These are phyloP conservation scores for Resseliella maxima DNA, from an alignment of 2,888 invertebrate species.

Conservation along the genomic window DNA sequence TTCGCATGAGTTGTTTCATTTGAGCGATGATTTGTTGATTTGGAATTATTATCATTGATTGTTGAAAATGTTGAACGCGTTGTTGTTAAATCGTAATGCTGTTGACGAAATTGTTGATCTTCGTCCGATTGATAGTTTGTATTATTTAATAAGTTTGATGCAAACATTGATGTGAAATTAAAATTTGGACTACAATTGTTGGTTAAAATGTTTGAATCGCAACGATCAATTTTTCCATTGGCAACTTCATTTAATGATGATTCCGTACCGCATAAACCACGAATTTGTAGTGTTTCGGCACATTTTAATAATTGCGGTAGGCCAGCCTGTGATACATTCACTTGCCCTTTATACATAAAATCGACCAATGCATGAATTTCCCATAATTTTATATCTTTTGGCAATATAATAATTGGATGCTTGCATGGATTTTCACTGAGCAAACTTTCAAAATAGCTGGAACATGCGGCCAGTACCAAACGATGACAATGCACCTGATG, in stretches of 20 bases:
- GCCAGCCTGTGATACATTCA: conserved; percentile 87
- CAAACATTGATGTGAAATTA: conserved; percentile 49
- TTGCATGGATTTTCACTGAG: conserved; percentile 86
- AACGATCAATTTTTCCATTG: conserved; percentile 46
- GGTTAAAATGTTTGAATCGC: conserved; percentile 18
- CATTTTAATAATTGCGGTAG: conserved; percentile 83
- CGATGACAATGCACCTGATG: conserved; percentile 86
- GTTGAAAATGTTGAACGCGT: background rate
- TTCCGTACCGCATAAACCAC: conserved; percentile 69
- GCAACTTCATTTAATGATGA: conserved; percentile 55
- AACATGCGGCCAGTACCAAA: conserved; percentile 85
- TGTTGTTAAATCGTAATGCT: background rate
- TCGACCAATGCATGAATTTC: conserved; percentile 88
- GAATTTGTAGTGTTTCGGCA: conserved; percentile 85
- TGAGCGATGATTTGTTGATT: conserved; percentile 15
- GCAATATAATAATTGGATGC: conserved; percentile 83
- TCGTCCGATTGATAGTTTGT: conserved; percentile 45
- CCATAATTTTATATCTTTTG: conserved; percentile 85
- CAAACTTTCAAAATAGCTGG: conserved; percentile 83
- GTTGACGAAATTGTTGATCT: background rate
- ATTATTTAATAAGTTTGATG: conserved; percentile 40
- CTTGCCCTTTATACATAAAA: conserved; percentile 92
- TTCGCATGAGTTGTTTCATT: conserved; percentile 36
- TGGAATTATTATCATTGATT: background rate
- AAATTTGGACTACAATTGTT: conserved; percentile 46